Evolutionary conservation across 2,113 vertebrate genomes (phyloP).

Genomic region (Scopus umbretta): DNA sequence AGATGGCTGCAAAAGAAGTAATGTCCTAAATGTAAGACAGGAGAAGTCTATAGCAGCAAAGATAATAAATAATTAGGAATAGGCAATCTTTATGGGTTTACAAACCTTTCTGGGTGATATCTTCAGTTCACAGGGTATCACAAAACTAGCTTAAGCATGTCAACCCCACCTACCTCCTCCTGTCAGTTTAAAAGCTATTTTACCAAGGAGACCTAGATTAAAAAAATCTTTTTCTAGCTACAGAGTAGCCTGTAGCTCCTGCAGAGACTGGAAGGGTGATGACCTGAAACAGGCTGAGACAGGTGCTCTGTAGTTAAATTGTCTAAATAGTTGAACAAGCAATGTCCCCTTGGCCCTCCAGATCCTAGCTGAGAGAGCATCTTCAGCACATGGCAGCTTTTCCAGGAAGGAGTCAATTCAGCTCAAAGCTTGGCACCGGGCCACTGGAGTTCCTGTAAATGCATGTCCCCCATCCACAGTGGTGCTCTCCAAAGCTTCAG

Average conservation of each 20-base stretch:
- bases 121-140: not conserved
- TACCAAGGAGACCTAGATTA: not conserved
- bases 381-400: not conserved
- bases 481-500: not conserved
- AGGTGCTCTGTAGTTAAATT: not conserved
- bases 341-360: not conserved
- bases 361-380: not conserved
- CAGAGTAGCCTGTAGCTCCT: not conserved
- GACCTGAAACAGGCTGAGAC: not conserved
- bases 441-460: not conserved
- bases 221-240: not conserved
- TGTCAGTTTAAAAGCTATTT: not conserved
- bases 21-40: slow-evolving; percentile 16
- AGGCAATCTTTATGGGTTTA: not conserved
- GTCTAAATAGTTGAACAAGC: not conserved
- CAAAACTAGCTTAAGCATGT: not conserved
- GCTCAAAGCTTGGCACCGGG: not conserved
- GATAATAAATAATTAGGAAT: slow-evolving; percentile 28
- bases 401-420: not conserved
- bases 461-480: not conserved
- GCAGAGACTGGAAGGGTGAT: not conserved
- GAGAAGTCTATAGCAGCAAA: not conserved
- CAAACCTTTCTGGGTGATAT: not conserved
- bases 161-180: not conserved
- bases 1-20: slow-evolving; percentile 3